Base-by-base conservation (phyloP, 2,113 vertebrate genomes). In the Albula glossodonta region DNA sequence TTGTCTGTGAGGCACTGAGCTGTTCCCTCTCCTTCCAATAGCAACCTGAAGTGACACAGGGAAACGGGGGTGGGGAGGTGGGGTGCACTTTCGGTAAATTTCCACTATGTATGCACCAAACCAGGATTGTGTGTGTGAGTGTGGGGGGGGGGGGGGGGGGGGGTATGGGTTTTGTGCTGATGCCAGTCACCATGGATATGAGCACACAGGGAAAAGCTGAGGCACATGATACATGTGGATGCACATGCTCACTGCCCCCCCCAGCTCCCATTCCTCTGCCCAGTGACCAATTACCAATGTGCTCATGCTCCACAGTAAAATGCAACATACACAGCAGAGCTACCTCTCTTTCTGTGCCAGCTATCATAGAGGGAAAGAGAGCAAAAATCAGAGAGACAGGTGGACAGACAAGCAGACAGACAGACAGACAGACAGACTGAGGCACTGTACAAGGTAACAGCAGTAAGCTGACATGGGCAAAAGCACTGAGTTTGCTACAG, bases 11-110 rank as follows among this genome's bases (percentile, higher is more conserved):
- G 17, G 60, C 63, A 83, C 11, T 1, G 31, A 41, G 31, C 17
- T n/a, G 78, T 85, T 53, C 56, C 78, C 8, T 25, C 22, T 82
- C 56, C 56, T 53, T 83, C 57, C 80, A 78, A 87, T 81, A 85
- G 60, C 82, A 87, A 85, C 85, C 85, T 57, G 84, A 85, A 83
- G 49, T 82, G 86, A 88, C 87, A 41, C 31, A 41, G 31, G 31
- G 31, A 41, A 41, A 41, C 31, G 85, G 31, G 50, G 51, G 66
- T 84, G 63, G 82, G 86, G 51, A 85, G 70, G 51, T 77, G 48
- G 86, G n/a, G 56, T 31, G 48, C 31, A 6, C 41, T 79, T 31
- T 79, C 10, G 4, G 25, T 48, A 25, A 49, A 53, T 19, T 66
- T 66, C 60, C 60, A 66, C 31, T 41, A 41, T 41, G 31, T 41